Evolutionary conservation across 2,888 invertebrate genomes (phyloP), one percentile per base, ranked within the genome.

Genomic region (Drosophila mettleri): DNA sequence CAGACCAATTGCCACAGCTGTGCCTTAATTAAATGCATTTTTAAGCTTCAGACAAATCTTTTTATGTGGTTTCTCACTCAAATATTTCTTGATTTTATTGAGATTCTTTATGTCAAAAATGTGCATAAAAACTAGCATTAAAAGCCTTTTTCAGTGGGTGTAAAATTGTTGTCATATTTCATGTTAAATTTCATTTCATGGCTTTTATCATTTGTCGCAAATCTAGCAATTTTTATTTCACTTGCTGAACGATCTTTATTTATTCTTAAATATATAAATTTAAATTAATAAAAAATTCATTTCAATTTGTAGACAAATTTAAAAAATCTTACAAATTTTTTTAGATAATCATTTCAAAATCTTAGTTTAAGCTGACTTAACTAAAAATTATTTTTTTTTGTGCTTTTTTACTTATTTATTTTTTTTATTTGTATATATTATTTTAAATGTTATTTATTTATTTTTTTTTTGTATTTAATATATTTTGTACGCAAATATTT

Each of bases 121-220:
- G 16, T 10, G 16, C 43, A 43, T 43, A 24, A 43, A 43, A 43
- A n/a, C 43, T n/a, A 43, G n/a, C 22, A 24, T 27, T 27, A 43
- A 43, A 45, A 10, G 24, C 2, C 6, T 16, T 1, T 27, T 16
- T 45, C 1, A 27, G 24, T 43, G 43, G n/a, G n/a, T 5, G 43
- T 43, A 9, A 43, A 24, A 43, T 43, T 24, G 4, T 27, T 45
- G 43, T 45, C 43, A 16, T 43, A 27, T 43, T 16, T 24, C 43
- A 43, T 27, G 24, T 24, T 2, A 27, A 27, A 16, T 16, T 16
- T 5, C 27, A 16, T 1, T 24, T 43, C 0, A n/a, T 43, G 4
- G 7, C 2, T 24, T 27, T 45, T 39, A 9, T 10, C 5, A 45
- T 6, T 29, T 10, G 43, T 24, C 9, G 2, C 3, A 24, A n/a